These are phyloP conservation scores for Chironomus tentans DNA, from an alignment of 2,888 invertebrate genomes.

Conservation along the genomic window DNA sequence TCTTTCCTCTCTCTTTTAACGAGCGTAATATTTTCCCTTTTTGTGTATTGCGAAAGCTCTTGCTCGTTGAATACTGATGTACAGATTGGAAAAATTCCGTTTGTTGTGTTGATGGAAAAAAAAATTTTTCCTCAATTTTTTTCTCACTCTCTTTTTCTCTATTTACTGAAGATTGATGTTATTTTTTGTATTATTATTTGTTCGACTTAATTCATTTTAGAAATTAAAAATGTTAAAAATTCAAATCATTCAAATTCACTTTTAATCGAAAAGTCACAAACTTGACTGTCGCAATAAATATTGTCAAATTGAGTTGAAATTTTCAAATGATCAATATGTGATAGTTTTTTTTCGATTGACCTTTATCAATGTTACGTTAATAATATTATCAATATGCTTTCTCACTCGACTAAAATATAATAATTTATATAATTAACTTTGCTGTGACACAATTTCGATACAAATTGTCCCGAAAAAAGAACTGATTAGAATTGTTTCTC, in stretches of 20 bases:
- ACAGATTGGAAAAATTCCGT: conserved; percentile 2
- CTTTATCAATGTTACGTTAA: conserved; percentile 1
- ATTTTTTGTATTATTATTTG: neutral
- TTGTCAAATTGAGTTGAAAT: too few relatives aligned
- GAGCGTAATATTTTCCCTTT: neutral
- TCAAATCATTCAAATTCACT: too few relatives aligned
- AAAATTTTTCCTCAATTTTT: neutral
- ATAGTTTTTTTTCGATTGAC: neutral
- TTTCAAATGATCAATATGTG: too few relatives aligned
- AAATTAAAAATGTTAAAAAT: too few relatives aligned
- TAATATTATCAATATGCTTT: neutral
- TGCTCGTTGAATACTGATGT: conserved; percentile 7
- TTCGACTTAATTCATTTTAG: neutral
- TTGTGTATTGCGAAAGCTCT: conserved; percentile 22
- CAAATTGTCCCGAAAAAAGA: too few relatives aligned
- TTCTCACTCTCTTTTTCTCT: neutral
- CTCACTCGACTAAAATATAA: too few relatives aligned
- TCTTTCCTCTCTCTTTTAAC: neutral
- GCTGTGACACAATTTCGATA: too few relatives aligned
- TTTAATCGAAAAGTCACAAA: too few relatives aligned
- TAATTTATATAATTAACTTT: too few relatives aligned
- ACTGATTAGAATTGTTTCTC: neutral
- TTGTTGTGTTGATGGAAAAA: neutral
- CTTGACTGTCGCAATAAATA: too few relatives aligned
- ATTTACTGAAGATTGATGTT: conserved; percentile 13